A percentile compares a stretch with the other conserved stretches of the same genome.
These are phyloP conservation scores for Helleia helle DNA, from an alignment of 2,888 invertebrate genomes.

Conservation along the genomic window DNA sequence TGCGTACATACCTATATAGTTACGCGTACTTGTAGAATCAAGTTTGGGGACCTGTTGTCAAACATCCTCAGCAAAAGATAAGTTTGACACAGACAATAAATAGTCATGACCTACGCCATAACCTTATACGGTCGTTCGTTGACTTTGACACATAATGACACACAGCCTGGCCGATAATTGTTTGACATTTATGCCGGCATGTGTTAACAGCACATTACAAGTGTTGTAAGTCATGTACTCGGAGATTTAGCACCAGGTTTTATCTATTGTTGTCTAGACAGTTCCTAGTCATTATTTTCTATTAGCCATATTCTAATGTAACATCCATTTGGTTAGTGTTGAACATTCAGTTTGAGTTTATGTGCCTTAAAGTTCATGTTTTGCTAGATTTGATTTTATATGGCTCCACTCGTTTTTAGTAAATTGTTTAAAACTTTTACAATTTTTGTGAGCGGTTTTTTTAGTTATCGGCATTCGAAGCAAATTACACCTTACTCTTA, in stretches of 20 bases:
- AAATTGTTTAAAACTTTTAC: too few species aligned
- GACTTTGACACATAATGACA: conserved; percentile 22
- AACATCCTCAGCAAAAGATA: conserved; percentile 5
- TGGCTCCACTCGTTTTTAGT: neutral
- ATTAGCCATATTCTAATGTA: too few species aligned
- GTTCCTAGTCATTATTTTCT: too few species aligned
- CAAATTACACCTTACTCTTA: too few species aligned
- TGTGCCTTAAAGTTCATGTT: too few species aligned
- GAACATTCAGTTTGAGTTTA: too few species aligned
- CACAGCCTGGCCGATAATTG: conserved; percentile 15
- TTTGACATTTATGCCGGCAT: conserved; percentile 8
- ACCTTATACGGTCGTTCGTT: conserved; percentile 19
- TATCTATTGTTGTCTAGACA: conserved; percentile 8
- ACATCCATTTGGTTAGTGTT: too few species aligned
- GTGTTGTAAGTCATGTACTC: conserved; percentile 4
- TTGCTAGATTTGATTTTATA: neutral
- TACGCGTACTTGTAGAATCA: neutral
- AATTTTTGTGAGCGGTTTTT: neutral
- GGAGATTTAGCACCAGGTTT: conserved; percentile 1
- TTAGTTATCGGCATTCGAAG: too few species aligned
- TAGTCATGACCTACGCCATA: conserved; percentile 22
- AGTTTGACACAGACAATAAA: conserved; percentile 13
- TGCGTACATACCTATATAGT: too few species aligned
- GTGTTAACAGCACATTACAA: conserved; percentile 8
- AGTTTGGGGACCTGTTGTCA: too few species aligned